Base-by-base conservation (phyloP, 2,797 vertebrate genomes). In the Xenentodon cancila region DNA sequence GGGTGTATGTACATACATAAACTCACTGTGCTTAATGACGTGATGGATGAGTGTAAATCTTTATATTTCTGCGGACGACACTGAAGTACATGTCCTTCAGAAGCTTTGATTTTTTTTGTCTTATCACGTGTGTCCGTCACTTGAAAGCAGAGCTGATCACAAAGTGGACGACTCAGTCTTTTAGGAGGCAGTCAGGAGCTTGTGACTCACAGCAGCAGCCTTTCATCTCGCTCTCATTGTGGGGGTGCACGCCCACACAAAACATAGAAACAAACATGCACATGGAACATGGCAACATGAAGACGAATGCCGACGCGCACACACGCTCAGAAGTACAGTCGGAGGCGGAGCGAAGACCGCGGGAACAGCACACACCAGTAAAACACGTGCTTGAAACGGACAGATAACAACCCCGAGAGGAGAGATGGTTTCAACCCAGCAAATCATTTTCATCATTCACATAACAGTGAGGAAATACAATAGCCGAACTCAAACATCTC, bases 371-470 rank as follows among this genome's bases (percentile, higher is more conserved):
- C 1, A 25, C 51, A 45, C 1, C 11, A 13, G 11, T 13, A 8
- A 18, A 7, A 52, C 16, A 30, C 9, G 47, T 3, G 45, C 25
- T 5, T 25, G 25, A 5, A 25, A 25, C 5, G 37, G 0, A 47
- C 53, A 48, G 34, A 66, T 9, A 73, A 67, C 64, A 73, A 84
- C 87, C 84, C 80, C 82, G 64, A 3, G 20, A 79, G 81, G 73
- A 64, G 51, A 70, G 60, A 57, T 65, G 19, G 62, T 70, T 80
- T 68, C 68, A 64, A 68, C 59, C 78, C 76, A 71, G 76, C 75
- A 64, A 50, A 73, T 79, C 6, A 53, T 79, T 81, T 72, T 74
- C 59, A 74, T 82, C 73, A 79, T 73, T 82, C 71, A 70, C 58
- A 70, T 50, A 37, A 30, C 4, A 58, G 52, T 66, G 49, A 25